phyloP scores from a whole-genome alignment of 2,113 vertebrate genomes.

The Gasterosteus nipponicus region DNA sequence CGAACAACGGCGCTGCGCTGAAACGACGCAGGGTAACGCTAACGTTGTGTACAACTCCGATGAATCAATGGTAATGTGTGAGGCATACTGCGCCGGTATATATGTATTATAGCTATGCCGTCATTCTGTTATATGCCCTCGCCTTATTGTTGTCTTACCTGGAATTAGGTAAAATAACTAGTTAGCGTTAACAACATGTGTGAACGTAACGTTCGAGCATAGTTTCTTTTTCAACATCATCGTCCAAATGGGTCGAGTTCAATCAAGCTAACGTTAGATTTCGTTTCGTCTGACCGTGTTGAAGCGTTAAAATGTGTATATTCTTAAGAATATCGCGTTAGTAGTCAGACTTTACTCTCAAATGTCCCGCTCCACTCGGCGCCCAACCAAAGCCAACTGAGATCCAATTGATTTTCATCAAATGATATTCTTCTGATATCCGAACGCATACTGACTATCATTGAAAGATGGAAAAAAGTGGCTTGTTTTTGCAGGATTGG shows the following conservation, averaged over 20 bases:
- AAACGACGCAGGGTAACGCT: too few species aligned
- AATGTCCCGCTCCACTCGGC: constrained; percentile 42
- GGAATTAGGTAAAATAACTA: background rate
- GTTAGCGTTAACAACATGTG: too few species aligned
- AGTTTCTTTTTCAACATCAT: background rate
- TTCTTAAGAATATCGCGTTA: background rate
- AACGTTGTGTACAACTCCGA: constrained; percentile 2
- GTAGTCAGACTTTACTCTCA: background rate
- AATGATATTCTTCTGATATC: too few species aligned
- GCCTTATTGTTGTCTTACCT: background rate
- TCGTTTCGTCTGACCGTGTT: background rate
- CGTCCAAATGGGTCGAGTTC: background rate
- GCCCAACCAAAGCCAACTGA: constrained; percentile 10
- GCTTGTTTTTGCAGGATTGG: background rate
- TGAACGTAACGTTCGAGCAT: background rate
- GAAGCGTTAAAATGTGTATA: background rate
- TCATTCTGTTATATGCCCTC: too few species aligned
- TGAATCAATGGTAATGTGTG: background rate
- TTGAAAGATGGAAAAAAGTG: background rate
- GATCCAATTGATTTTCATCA: background rate
- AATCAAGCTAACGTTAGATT: too few species aligned
- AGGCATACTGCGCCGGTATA: background rate
- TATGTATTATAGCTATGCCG: fast-evolving
- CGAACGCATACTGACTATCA: background rate
- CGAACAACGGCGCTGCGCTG: background rate